Evolutionary conservation across 2,113 vertebrate genomes (phyloP), one percentile per base, ranked within the genome.

Genomic region (Cryptomyrus ogoouensis): DNA sequence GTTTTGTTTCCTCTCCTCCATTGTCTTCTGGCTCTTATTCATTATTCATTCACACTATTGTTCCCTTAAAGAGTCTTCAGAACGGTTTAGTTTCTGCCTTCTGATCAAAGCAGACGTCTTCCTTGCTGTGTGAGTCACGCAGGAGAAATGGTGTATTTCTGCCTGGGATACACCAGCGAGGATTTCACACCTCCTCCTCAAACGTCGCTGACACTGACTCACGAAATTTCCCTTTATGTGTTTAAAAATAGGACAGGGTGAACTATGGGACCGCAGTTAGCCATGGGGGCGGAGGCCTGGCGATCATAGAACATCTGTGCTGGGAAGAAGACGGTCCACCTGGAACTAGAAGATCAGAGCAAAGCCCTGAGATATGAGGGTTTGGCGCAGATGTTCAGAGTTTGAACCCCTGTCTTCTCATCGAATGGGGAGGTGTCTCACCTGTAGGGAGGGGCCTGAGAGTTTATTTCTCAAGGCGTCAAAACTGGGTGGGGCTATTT

Each of bases 111-210:
- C 17, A 5, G 35, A 80, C 2, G 5, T 80, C 74, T 80, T 80
- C 74, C 74, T 77, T 70, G 74, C 35, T 42, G 35, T 19, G 31
- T 80, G 74, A 74, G 31, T 74, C 66, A 74, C 1, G 27, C 31
- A 35, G 66, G 66, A 74, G 66, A 35, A 74, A 39, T 7, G 5
- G 35, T 15, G 74, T 42, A 19, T 80, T 80, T 80, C 15, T 80
- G 74, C 74, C 74, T 19, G 35, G 74, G 70, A 39, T 35, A 77
- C 27, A 77, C 70, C 70, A 39, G 70, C 31, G 5, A 80, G 31
- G 74, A 80, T 80, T 80, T 80, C 74, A 80, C 74, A 80, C 74
- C 74, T 42, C 35, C 70, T 77, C 70, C 74, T 77, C 35, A 77
- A 42, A 19, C 35, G 35, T 39, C 70, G 12, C 70, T 35, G 35